Evolutionary conservation across 2,888 invertebrate species (phyloP), one percentile per base, ranked within the genome.

Genomic region (Aplocera efformata): DNA sequence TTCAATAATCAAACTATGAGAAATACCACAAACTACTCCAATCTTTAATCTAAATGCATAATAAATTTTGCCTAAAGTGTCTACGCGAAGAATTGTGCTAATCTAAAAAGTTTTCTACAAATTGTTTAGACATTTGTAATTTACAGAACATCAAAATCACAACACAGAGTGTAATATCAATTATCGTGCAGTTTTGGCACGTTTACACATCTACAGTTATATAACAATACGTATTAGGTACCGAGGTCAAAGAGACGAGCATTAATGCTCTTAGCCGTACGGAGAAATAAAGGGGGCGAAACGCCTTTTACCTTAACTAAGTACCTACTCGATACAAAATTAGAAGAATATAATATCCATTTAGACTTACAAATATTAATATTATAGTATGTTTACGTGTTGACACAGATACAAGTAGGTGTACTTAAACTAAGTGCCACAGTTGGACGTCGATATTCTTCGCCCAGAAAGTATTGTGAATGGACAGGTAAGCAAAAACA

Each of bases 111-210:
- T 75, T 76, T 78, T 79, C 88, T 86, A 88, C 85, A 79, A 73
- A 72, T 72, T 74, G 67, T 73, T 67, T 60, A 81, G 81, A 81
- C 79, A 79, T 78, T 80, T 71, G 76, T 83, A 86, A 79, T 86
- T 79, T 88, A 89, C 88, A 88, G 88, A 88, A 83, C 80, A 76
- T 81, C 79, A 88, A 88, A 86, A 88, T 89, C 89, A 89, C 89
- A 89, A 89, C 89, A 89, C 89, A 88, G 89, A 89, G 89, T 89
- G 89, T 88, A 85, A 83, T 85, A 85, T 85, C 81, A 81, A 84
- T 84, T 83, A 76, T 74, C 84, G 86, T 83, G 86, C 86, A 58
- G 38, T 22, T 59, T 70, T 68, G 77, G 84, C 86, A 85, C 86
- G 80, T 60, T 63, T 66, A 77, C 75, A 73, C 68, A 53, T 68